Evolutionary conservation across 2,113 vertebrate genomes (phyloP).

Genomic region (Gambusia holbrooki): DNA sequence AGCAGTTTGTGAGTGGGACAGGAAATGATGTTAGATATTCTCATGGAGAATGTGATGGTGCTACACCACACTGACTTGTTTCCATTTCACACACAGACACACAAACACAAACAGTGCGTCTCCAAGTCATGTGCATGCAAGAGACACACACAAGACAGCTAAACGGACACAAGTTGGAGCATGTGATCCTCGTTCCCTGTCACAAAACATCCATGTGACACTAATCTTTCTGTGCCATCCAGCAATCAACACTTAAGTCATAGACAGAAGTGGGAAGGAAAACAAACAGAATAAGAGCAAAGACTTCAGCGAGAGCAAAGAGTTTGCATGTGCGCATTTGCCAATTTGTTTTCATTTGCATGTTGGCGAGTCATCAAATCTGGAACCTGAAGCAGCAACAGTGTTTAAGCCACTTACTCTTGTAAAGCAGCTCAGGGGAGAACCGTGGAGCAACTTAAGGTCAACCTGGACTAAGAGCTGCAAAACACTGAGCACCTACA

Average conservation of each 20-base stretch:
- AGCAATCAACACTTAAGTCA: neutral
- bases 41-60: conserved; percentile 33
- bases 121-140: conserved; percentile 15
- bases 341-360: conserved; percentile 42
- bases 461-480: conserved; percentile 24
- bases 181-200: conserved; percentile 30
- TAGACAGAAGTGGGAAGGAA: neutral
- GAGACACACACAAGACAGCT: neutral
- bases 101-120: neutral
- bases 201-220: conserved; percentile 24
- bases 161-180: conserved; percentile 25
- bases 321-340: neutral
- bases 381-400: conserved; percentile 29
- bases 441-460: conserved; percentile 38
- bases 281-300: neutral
- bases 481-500: neutral
- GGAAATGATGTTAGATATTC: conserved; percentile 68
- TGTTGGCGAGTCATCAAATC: conserved; percentile 48
- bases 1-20: conserved; percentile 65
- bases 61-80: neutral
- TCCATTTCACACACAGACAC: conserved; percentile 1
- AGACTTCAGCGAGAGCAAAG: neutral
- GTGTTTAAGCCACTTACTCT: conserved; percentile 58
- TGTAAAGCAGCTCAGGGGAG: conserved; percentile 53
- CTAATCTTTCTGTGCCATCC: neutral